Conservation (phyloP, 2,797 vertebrate genomes). For the Telmatherina bonti region DNA sequence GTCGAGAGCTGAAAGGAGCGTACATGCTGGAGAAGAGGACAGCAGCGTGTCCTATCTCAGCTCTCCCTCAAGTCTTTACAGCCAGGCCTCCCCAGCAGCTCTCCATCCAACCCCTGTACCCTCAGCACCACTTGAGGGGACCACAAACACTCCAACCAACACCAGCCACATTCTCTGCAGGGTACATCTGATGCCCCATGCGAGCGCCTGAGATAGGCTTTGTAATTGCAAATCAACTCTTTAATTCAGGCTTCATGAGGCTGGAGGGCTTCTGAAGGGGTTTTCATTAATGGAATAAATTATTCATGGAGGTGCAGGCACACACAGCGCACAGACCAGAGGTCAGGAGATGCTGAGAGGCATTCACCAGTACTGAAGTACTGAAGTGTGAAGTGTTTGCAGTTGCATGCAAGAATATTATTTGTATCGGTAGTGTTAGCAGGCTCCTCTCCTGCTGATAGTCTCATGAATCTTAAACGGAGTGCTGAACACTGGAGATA, state of each 20-base stretch:
- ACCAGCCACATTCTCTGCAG: slow-evolving; percentile 39
- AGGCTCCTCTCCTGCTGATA: slow-evolving; percentile 40
- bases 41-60: slow-evolving; percentile 40
- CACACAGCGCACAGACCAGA: slow-evolving; percentile 59
- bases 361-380: slow-evolving; percentile 43
- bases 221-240: slow-evolving; percentile 84
- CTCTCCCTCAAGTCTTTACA: slow-evolving; percentile 20
- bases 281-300: slow-evolving; percentile 81
- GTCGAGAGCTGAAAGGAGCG: no score
- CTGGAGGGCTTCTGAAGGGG: slow-evolving; percentile 74
- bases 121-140: slow-evolving; percentile 43
- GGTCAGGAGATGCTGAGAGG: slow-evolving; percentile 64
- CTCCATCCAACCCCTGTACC: slow-evolving; percentile 7
- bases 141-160: slow-evolving; percentile 43
- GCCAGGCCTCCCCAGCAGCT: slow-evolving; percentile 7
- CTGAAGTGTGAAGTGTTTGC: slow-evolving; percentile 58
- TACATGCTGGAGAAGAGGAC: no score
- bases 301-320: slow-evolving; percentile 78
- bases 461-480: slow-evolving; percentile 65
- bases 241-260: slow-evolving; percentile 81
- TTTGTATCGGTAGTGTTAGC: slow-evolving; percentile 40
- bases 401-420: slow-evolving; percentile 47
- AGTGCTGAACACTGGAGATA: slow-evolving; percentile 29
- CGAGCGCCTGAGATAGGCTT: slow-evolving; percentile 65
- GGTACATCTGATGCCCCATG: slow-evolving; percentile 59